A percentile compares a stretch with the other conserved stretches of the same genome.
These are phyloP conservation scores for Odocoileus virginianus DNA, from an alignment of 2,113 vertebrate genomes.

Conservation along the genomic window DNA sequence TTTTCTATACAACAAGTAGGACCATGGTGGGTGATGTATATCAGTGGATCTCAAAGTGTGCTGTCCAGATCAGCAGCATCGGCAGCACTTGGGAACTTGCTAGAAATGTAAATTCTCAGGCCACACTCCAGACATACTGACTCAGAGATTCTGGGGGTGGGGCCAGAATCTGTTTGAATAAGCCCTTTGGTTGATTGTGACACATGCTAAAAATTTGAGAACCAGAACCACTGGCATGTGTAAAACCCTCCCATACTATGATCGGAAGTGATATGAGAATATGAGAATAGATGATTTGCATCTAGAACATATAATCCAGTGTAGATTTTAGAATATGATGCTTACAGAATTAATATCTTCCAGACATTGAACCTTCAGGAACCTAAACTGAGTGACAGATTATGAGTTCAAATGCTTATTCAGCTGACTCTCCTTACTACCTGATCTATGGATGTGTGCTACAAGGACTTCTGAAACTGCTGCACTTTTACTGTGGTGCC, in stretches of 20 bases:
- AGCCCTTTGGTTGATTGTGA: not conserved
- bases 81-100: not conserved
- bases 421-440: not conserved
- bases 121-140: not conserved
- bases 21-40: rapidly evolving
- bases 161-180: not conserved
- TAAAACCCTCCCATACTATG: not conserved
- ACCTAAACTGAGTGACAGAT: not conserved
- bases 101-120: not conserved
- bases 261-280: not conserved
- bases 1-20: not conserved
- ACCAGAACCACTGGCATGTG: not conserved
- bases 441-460: not conserved
- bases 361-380: not conserved
- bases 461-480: not conserved
- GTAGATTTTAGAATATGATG: not conserved
- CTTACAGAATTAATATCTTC: not conserved
- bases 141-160: not conserved
- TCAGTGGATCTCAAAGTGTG: not conserved
- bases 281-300: not conserved
- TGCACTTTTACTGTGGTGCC: not conserved
- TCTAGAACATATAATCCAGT: not conserved
- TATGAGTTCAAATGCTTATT: not conserved
- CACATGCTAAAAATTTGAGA: not conserved
- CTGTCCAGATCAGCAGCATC: too few relatives aligned